phyloP scores from a whole-genome alignment of 2,113 vertebrate species.

The Oncorhynchus kisutch region DNA sequence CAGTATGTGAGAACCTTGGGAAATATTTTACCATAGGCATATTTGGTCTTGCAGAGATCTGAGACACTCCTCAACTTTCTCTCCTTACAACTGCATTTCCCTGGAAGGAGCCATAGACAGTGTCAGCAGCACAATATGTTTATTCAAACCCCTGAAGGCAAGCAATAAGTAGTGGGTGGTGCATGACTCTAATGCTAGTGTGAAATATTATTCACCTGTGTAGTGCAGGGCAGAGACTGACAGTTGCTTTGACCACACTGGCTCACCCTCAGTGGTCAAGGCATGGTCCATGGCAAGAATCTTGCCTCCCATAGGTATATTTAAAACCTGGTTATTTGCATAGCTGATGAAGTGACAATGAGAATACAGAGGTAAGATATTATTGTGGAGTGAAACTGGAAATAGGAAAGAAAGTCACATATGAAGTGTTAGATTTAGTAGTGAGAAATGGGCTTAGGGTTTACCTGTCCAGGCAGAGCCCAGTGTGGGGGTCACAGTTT shows the following conservation, averaged over 20 bases:
- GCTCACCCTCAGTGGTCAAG: constrained; percentile 68
- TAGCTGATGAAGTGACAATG: constrained; percentile 55
- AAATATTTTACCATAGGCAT: constrained; percentile 78
- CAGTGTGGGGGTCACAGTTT: constrained; percentile 77
- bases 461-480: constrained; percentile 78
- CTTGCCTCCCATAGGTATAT: constrained; percentile 80
- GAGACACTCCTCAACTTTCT: constrained; percentile 74
- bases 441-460: neutral
- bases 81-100: constrained; percentile 88
- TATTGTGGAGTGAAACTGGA: neutral
- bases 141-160: neutral
- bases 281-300: constrained; percentile 74
- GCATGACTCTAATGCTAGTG: neutral
- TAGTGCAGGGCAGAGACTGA: constrained; percentile 82
- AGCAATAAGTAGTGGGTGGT: too few species aligned
- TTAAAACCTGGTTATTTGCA: constrained; percentile 69
- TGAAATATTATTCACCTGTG: constrained; percentile 69
- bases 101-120: constrained; percentile 55
- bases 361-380: neutral
- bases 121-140: constrained; percentile 1
- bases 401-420: neutral
- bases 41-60: constrained; percentile 85
- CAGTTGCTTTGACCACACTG: constrained; percentile 78
- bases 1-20: neutral
- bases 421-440: neutral